Evolutionary conservation across 1,140 invertebrate species (phyloP).

Genomic region (Drosophila lacteicornis): DNA sequence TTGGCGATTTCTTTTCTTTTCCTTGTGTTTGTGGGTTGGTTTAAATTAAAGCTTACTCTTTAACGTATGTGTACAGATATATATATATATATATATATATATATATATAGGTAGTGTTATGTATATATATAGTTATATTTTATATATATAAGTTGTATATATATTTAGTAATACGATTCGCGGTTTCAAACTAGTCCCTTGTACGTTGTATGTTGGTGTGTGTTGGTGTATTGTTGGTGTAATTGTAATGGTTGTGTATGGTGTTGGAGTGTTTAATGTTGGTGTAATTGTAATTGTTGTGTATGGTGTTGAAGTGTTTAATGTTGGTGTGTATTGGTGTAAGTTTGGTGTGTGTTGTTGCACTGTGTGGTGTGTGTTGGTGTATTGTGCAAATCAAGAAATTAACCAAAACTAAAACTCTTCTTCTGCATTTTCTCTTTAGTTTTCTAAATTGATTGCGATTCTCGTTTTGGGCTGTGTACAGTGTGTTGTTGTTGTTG

Average conservation of each 20-base stretch:
- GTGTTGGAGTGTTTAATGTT: conserved; percentile 19
- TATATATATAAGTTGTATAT: conserved; percentile 63
- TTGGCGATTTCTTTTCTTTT: conserved; percentile 17
- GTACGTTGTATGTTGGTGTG: conserved; percentile 71
- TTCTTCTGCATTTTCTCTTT: conserved; percentile 14
- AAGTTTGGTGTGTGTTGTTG: neutral
- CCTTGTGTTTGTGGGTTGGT: conserved; percentile 36
- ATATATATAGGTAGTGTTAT: conserved; percentile 31
- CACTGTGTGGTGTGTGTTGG: conserved; percentile 10
- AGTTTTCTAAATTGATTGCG: conserved; percentile 34
- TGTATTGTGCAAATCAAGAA: conserved; percentile 49
- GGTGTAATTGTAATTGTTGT: neutral
- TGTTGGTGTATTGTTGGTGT: conserved; percentile 43
- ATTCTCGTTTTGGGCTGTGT: conserved; percentile 21
- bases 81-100: conserved; percentile 35
- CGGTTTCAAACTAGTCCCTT: conserved; percentile 83
- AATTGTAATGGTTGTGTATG: conserved; percentile 16
- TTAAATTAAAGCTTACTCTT: conserved; percentile 53
- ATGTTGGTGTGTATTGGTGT: conserved; percentile 27
- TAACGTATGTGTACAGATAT: conserved; percentile 44
- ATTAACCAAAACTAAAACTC: conserved; percentile 50
- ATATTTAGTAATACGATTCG: conserved; percentile 84
- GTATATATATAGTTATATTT: conserved; percentile 43
- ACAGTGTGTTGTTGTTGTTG: conserved; percentile 27
- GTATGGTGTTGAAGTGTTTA: neutral